Percentiles rank a stretch among this genome's conserved stretches.
phyloP scores from a whole-genome alignment of 2,797 vertebrate species.

The Astyanax mexicanus region DNA sequence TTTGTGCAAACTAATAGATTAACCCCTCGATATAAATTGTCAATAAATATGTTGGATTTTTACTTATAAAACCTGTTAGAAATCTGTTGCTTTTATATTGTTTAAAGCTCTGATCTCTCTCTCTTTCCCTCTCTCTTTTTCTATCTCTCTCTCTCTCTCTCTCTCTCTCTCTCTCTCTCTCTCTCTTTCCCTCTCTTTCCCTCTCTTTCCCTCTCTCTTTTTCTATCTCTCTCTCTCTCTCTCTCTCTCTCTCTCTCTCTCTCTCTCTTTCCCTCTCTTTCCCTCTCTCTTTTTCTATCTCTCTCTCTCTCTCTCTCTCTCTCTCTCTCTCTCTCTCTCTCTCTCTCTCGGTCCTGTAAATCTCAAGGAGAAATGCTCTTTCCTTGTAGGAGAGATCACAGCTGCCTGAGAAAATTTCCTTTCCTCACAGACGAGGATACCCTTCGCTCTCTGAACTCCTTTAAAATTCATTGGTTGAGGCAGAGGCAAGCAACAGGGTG shows the following conservation, averaged over 20 bases:
- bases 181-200: background rate
- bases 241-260: background rate
- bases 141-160: background rate
- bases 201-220: too few species aligned
- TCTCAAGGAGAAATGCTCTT: background rate
- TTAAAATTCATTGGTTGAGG: conserved; percentile 8
- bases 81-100: too few species aligned
- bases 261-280: background rate
- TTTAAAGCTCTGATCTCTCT: conserved; percentile 12
- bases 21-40: too few species aligned
- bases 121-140: background rate
- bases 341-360: background rate
- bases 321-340: background rate
- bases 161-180: background rate
- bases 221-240: background rate
- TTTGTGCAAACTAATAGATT: too few species aligned
- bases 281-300: background rate
- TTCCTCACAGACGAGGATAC: background rate
- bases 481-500: background rate
- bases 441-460: background rate
- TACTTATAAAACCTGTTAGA: too few species aligned
- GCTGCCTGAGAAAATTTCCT: background rate
- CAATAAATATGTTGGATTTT: too few species aligned
- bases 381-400: background rate
- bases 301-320: background rate